Conservation (phyloP, 1,140 invertebrate genomes). For the Drosophila miranda region DNA sequence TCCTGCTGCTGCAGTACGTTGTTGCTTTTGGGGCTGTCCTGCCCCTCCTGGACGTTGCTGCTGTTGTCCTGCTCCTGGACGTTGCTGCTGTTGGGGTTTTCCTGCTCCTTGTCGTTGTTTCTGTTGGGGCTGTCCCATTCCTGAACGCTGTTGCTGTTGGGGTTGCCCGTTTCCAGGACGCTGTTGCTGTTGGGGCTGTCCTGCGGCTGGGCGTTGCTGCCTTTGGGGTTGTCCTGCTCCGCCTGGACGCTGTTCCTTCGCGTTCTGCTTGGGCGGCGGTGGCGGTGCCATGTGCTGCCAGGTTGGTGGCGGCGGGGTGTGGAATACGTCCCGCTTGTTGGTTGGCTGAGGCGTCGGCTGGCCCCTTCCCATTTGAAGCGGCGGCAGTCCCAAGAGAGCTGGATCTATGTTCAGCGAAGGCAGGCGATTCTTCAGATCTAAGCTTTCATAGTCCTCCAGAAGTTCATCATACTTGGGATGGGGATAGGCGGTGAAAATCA, state of each 20-base stretch:
- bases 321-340: constrained; percentile 18
- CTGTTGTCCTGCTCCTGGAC: background rate
- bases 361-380: constrained; percentile 7
- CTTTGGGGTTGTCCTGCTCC: constrained; percentile 1
- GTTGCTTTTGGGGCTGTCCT: constrained; percentile 6
- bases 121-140: constrained; percentile 1
- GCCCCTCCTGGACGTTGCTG: constrained; percentile 1
- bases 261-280: constrained; percentile 21
- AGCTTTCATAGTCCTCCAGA: constrained; percentile 79
- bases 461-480: constrained; percentile 83
- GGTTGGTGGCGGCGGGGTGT: constrained; percentile 28
- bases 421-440: constrained; percentile 66
- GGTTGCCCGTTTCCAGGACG: background rate
- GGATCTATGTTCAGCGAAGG: constrained; percentile 59
- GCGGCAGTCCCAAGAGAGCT: constrained; percentile 53
- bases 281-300: constrained; percentile 40
- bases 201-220: constrained; percentile 6
- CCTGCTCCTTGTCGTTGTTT: constrained; percentile 8
- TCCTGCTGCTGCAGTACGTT: background rate
- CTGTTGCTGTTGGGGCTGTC: constrained; percentile 11
- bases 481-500: constrained; percentile 82
- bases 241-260: background rate
- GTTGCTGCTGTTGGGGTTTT: background rate
- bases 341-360: constrained; percentile 16
- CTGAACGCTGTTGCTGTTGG: constrained; percentile 1